Evolutionary conservation across 2,888 invertebrate genomes (phyloP).

Genomic region (Ecliptopera silaceata): DNA sequence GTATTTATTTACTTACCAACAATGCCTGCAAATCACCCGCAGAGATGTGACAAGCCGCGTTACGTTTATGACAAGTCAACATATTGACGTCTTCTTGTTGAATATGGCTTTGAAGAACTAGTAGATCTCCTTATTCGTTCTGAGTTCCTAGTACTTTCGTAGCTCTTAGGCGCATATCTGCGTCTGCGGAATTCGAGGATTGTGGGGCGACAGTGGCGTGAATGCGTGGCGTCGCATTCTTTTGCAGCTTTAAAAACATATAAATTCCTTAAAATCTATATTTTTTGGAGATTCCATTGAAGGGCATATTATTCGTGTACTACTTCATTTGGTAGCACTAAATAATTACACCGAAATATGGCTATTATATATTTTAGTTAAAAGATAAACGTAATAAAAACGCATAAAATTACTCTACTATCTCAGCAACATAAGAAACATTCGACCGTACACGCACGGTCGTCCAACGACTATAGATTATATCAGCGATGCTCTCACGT

Average conservation of each 20-base stretch:
- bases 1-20: conserved; percentile 44
- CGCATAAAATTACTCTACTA: background rate
- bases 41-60: conserved; percentile 59
- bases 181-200: background rate
- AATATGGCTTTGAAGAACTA: background rate
- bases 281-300: too few species aligned
- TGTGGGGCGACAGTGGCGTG: too few species aligned
- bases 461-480: conserved; percentile 24
- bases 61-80: conserved; percentile 49
- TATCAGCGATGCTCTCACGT: conserved; percentile 22
- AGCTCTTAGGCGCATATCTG: conserved; percentile 32
- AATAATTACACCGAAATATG: background rate
- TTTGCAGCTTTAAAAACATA: too few species aligned
- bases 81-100: conserved; percentile 43
- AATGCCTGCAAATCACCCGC: conserved; percentile 75
- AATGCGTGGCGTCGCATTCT: too few species aligned
- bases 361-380: background rate
- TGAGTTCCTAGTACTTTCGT: conserved; percentile 38
- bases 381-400: background rate
- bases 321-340: background rate
- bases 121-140: conserved; percentile 21
- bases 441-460: conserved; percentile 3
- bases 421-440: conserved; percentile 4
- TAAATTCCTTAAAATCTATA: too few species aligned
- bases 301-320: too few species aligned